These are phyloP conservation scores for Colostygia pectinataria DNA, from an alignment of 2,888 invertebrate genomes.

Conservation along the genomic window DNA sequence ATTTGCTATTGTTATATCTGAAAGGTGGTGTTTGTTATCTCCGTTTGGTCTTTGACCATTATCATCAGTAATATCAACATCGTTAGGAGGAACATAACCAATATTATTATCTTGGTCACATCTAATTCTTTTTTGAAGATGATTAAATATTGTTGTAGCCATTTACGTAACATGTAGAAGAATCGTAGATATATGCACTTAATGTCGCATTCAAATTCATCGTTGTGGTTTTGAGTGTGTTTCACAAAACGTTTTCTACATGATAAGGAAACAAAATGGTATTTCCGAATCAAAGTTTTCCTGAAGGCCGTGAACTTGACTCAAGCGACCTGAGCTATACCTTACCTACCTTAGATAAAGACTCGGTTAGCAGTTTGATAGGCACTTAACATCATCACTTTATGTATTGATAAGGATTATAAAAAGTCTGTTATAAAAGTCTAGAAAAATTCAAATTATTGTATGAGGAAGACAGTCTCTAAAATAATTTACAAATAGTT, in stretches of 20 bases:
- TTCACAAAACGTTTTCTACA: conserved; percentile 25
- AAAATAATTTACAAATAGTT: too few relatives aligned
- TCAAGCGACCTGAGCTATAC: too few relatives aligned
- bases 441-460: too few relatives aligned
- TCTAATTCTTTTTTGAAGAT: conserved; percentile 3
- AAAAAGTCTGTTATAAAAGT: too few relatives aligned
- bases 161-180: conserved; percentile 26
- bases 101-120: conserved; percentile 2
- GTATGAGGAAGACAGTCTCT: too few relatives aligned
- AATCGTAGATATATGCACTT: conserved; percentile 27
- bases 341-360: too few relatives aligned
- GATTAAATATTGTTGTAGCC: conserved; percentile 19
- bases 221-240: conserved; percentile 22
- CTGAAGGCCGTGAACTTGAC: too few relatives aligned
- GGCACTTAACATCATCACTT: too few relatives aligned
- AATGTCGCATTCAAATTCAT: conserved; percentile 30
- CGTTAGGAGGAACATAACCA: conserved; percentile 15
- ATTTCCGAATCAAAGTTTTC: conserved; percentile 2
- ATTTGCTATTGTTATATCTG: conserved; percentile 56
- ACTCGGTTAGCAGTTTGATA: too few relatives aligned
- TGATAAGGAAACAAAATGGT: not conserved
- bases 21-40: conserved; percentile 40
- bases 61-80: conserved; percentile 29
- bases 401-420: too few relatives aligned
- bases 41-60: conserved; percentile 30